These are phyloP conservation scores for Martes flavigula DNA, from an alignment of 2,797 vertebrate genomes.

Conservation along the genomic window DNA sequence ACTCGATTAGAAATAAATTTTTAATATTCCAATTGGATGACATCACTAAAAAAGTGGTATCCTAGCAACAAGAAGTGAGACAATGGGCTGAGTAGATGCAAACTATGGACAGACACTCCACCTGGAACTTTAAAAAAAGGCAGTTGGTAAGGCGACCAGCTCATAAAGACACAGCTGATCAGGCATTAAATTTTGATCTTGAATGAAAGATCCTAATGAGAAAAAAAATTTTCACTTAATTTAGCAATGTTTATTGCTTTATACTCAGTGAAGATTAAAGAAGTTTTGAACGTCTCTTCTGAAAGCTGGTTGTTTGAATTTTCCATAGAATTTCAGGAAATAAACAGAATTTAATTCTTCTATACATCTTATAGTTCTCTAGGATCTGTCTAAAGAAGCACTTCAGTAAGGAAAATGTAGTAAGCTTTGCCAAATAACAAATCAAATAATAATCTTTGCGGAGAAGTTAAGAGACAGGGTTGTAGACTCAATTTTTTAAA, in stretches of 20 bases:
- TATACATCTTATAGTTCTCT: not conserved
- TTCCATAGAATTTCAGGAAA: not conserved
- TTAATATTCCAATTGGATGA: conserved; percentile 50
- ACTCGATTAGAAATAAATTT: conserved; percentile 64
- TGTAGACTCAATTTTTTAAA: not conserved
- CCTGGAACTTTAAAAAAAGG: not conserved
- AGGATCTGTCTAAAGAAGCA: not conserved
- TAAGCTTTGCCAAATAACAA: not conserved
- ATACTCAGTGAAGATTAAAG: not conserved
- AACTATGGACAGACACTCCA: not conserved
- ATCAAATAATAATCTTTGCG: not conserved
- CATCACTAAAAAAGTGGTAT: conserved; percentile 27
- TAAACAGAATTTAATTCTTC: not conserved
- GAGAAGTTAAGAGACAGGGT: not conserved
- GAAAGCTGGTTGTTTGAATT: not conserved
- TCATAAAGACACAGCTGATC: not conserved
- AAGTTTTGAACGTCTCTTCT: conserved; percentile 33
- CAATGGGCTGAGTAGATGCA: not conserved
- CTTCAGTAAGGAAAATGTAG: not conserved
- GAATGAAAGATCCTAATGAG: not conserved
- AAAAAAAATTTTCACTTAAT: conserved; percentile 41
- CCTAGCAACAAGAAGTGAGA: conserved; percentile 66
- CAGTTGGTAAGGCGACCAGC: not conserved
- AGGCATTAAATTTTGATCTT: conserved; percentile 31
- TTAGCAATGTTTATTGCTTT: conserved; percentile 34